phyloP scores from a whole-genome alignment of 2,113 vertebrate genomes.

The Hypomesus transpacificus region DNA sequence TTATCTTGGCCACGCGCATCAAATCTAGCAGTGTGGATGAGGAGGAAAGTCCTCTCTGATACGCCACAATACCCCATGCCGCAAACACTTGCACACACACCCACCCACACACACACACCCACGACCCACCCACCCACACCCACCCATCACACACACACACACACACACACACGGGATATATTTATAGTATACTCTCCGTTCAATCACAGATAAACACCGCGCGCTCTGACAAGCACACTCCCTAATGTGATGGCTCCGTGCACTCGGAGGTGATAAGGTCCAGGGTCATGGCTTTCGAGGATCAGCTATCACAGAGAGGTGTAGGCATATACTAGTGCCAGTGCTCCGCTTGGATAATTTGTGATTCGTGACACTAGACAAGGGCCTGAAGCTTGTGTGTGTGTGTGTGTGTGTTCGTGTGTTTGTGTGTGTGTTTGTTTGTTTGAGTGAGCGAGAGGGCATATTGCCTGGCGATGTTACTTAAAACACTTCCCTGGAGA shows the following conservation, averaged over 20 bases:
- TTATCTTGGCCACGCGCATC: slow-evolving; percentile 63
- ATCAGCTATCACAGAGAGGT: slow-evolving; percentile 47
- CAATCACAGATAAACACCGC: too few relatives aligned
- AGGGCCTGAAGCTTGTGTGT: slow-evolving; percentile 5
- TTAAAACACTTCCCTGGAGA: slow-evolving; percentile 1
- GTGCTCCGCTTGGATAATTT: slow-evolving; percentile 40
- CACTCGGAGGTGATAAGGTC: background rate
- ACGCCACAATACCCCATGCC: slow-evolving; percentile 39
- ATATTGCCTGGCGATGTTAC: slow-evolving; percentile 4
- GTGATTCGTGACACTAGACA: slow-evolving; percentile 27
- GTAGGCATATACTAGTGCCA: slow-evolving; percentile 23
- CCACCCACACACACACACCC: background rate
- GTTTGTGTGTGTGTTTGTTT: background rate
- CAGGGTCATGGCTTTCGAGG: slow-evolving; percentile 33
- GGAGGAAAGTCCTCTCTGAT: slow-evolving; percentile 43
- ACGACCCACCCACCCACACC: slow-evolving; percentile 13
- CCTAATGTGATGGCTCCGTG: background rate
- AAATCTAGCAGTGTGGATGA: slow-evolving; percentile 45
- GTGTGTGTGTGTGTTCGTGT: background rate
- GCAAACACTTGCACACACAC: slow-evolving; percentile 2
- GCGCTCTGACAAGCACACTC: too few relatives aligned
- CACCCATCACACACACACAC: slow-evolving; percentile 14
- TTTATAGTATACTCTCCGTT: background rate
- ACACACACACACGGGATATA: background rate
- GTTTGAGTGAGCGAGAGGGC: background rate